Base-by-base conservation (phyloP, 2,888 invertebrate genomes). In the Oscheius sp. region DNA sequence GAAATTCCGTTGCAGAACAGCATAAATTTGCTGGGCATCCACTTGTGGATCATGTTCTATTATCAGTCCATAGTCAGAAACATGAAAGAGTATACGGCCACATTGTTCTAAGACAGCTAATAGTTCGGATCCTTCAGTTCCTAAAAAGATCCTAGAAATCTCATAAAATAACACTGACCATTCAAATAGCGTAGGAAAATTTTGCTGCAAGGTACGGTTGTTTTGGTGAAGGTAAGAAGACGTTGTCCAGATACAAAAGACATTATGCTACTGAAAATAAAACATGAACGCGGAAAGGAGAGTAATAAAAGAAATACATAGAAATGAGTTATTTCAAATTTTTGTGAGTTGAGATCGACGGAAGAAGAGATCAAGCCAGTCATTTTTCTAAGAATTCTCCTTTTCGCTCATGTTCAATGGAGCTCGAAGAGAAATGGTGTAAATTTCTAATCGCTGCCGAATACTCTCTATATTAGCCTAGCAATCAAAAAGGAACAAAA, bases 101-200 rank as follows among this genome's bases (percentile, higher is more conserved):
- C 21, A 18, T 18, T 71, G 52, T 43, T 71, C 71, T 7, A 71
- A 29, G 18, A 52, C 25, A 2, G 59, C 21, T 29, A 71, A 25
- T 12, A 61, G 35, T 18, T 71, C 53, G 45, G 43, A 45, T 21
- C 71, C 71, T 13, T 71, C 71, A 13, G 16, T 29, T n/a, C 61
- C 71, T 71, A 21, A 1, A 70, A 59, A 9, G 3, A n/a, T 29
- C 9, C 21, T n/a, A n/a, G 21, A 7, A 25, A 55, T 35, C 7
- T 12, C 7, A 18, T 12, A 12, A 16, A 56, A 56, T 41, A 2
- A 16, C 41, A 58, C 45, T 12, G 43, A 69, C 69, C 69, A 21
- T 55, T 56, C 27, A 69, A 58, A 18, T 56, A 69, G 0, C 56
- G 18, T 13, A 56, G 23, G 41, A 69, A 69, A 9, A 23, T 9